Conservation (phyloP, 2,888 invertebrate species). For the Hesperia comma region DNA sequence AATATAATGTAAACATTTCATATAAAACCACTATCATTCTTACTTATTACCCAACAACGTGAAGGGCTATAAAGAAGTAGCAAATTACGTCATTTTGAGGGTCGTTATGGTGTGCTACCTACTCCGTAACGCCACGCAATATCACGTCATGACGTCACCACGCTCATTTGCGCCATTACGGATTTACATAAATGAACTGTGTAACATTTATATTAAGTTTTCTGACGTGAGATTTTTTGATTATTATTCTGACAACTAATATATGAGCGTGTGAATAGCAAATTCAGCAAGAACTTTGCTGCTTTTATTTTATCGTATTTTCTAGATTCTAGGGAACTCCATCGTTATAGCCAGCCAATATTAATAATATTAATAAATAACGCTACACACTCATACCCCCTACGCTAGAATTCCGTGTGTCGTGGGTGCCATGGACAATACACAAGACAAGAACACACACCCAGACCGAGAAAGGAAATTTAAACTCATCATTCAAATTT, state of each 20-base stretch:
- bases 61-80: conserved; percentile 27
- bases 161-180: conserved; percentile 28
- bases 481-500: too few relatives aligned
- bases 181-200: conserved; percentile 31
- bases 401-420: too few relatives aligned
- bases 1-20: conserved; percentile 16
- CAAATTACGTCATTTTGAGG: conserved; percentile 34
- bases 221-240: neutral
- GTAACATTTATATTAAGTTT: conserved; percentile 14
- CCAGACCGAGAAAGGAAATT: too few relatives aligned
- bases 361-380: too few relatives aligned
- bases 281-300: too few relatives aligned
- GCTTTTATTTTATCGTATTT: too few relatives aligned
- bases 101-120: conserved; percentile 32
- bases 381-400: too few relatives aligned
- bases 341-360: too few relatives aligned
- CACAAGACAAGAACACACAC: too few relatives aligned
- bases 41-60: conserved; percentile 24
- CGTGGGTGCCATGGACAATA: too few relatives aligned
- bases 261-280: neutral
- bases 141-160: conserved; percentile 18
- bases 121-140: conserved; percentile 27
- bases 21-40: conserved; percentile 18
- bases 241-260: neutral
- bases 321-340: too few relatives aligned